Base-by-base conservation (phyloP, 2,888 invertebrate species). In the Helobdella robusta region DNA sequence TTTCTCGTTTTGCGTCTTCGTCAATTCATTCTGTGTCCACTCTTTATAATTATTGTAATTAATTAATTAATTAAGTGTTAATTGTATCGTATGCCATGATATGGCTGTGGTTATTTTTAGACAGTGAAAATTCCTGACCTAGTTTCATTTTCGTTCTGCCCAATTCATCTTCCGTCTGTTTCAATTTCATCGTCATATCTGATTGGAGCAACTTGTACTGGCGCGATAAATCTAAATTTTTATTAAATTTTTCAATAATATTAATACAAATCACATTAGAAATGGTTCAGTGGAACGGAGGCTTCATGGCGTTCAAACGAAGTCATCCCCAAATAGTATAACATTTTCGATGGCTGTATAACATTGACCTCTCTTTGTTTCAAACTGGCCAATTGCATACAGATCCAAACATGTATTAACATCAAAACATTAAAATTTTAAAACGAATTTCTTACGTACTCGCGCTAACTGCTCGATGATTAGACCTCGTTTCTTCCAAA, bases 21-120 rank as follows among this genome's bases (percentile, higher is more conserved):
- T 25, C 35, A 62, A 50, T 35, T 62, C 62, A 1, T 30, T 28
- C 34, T 62, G 32, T 6, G 62, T 50, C 62, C 62, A 62, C 23
- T 62, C 62, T 62, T 18, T 44, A 60, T 40, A n/a, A 40, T 40
- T 40, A 40, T 11, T 40, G 44, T n/a, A 40, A 40, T n/a, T 40
- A 40, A 11, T 11, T 40, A 40, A 40, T 40, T 40, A 15, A 15
- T 40, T n/a, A 40, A 40, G n/a, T n/a, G n/a, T n/a, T n/a, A n/a
- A n/a, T n/a, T n/a, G n/a, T n/a, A n/a, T n/a, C n/a, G n/a, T n/a
- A n/a, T n/a, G n/a, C n/a, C n/a, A n/a, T n/a, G n/a, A n/a, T n/a
- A n/a, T n/a, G n/a, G n/a, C n/a, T n/a, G n/a, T n/a, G n/a, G n/a
- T n/a, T n/a, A n/a, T n/a, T n/a, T n/a, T n/a, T n/a, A n/a, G n/a